Evolutionary conservation across 2,888 invertebrate genomes (phyloP).

Genomic region (Anorthoa munda): DNA sequence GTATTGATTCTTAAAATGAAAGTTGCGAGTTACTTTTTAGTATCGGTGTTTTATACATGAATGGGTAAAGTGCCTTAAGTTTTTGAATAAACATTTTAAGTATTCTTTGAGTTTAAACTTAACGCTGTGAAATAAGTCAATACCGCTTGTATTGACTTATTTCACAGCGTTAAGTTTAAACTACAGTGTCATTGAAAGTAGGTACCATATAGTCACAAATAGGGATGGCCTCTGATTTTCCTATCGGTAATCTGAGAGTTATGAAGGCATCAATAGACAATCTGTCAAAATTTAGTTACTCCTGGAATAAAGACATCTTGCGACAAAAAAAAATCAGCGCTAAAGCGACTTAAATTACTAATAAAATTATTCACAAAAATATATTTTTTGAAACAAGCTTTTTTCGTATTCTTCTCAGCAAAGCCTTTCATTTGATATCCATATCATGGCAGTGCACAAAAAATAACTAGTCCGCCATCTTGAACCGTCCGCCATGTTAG

Average conservation of each 20-base stretch:
- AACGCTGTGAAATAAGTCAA: neutral
- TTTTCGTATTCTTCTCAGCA: too few species aligned
- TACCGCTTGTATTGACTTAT: too few species aligned
- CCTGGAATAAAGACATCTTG: neutral
- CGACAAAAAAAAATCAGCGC: neutral
- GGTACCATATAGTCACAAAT: neutral
- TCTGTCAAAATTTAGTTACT: neutral
- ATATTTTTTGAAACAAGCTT: too few species aligned
- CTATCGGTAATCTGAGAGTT: too few species aligned
- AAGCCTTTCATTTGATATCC: too few species aligned
- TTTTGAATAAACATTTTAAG: neutral
- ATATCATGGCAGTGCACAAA: too few species aligned
- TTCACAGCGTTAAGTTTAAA: too few species aligned
- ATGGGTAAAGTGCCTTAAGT: neutral
- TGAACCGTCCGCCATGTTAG: too few species aligned
- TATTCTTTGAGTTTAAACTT: neutral
- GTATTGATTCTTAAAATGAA: slow-evolving; percentile 27
- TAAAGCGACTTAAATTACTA: neutral
- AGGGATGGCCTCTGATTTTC: neutral
- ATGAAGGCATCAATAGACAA: neutral
- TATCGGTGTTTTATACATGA: neutral
- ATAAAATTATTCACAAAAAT: too few species aligned
- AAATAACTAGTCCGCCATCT: too few species aligned
- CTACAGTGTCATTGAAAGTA: neutral
- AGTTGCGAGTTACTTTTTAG: neutral